Conservation (phyloP, 1,140 invertebrate genomes). For the Phymorhynchus buccinoides region DNA sequence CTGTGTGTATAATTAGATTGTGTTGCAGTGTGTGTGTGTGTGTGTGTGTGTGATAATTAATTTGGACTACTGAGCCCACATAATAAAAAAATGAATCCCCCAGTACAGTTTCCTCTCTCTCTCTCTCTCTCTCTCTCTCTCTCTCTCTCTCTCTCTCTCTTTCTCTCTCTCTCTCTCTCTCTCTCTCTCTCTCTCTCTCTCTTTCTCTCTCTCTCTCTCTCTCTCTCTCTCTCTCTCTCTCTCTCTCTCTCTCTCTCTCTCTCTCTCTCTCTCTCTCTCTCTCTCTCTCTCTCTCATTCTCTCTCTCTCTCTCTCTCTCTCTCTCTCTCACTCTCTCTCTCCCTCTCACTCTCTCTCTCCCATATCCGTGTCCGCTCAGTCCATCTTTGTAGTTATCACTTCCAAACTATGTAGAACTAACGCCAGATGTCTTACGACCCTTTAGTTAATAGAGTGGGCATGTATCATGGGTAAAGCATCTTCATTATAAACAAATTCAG, state of each 20-base stretch:
- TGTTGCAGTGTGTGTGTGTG: no score
- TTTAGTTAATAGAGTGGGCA: no score
- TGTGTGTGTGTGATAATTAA: no score
- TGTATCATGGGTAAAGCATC: no score
- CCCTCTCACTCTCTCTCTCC: not conserved
- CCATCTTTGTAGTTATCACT: not conserved
- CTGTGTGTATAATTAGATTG: not conserved
- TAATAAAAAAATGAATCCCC: no score
- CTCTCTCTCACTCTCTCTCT: not conserved
- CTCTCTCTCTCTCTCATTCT: not conserved
- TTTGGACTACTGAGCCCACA: no score
- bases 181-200: not conserved
- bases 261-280: not conserved
- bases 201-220: not conserved
- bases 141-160: not conserved
- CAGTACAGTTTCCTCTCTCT: not conserved
- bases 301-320: not conserved
- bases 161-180: not conserved
- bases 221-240: not conserved
- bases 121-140: not conserved
- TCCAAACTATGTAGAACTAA: no score
- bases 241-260: not conserved
- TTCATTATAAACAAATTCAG: no score
- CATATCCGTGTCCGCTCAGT: not conserved
- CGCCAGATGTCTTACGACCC: no score